Base-by-base conservation (phyloP, 2,888 invertebrate species). In the Drosophila formosana region DNA sequence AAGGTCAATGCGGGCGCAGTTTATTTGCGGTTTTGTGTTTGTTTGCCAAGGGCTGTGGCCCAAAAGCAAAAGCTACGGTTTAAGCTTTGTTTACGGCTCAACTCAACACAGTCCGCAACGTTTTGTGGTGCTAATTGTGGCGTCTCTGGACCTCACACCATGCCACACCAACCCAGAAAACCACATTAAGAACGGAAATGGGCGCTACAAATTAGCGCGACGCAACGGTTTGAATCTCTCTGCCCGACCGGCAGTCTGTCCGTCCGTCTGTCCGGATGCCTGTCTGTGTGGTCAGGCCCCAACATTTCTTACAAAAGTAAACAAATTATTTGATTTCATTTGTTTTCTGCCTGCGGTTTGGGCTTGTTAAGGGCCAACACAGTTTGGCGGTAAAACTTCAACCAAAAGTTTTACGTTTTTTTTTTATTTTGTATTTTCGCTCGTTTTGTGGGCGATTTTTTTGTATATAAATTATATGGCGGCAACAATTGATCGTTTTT, bases 271-370 rank as follows among this genome's bases (percentile, higher is more conserved):
- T 60, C 23, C 39, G 53, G 4, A 9, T 55, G 4, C 11, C 23
- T 41, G 25, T 28, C 39, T 58, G 77, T 83, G 82, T 60, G 77
- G 61, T 64, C 62, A 69, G 62, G 62, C 50, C 34, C 57, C 65
- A 72, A 63, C 60, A 72, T 70, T 72, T 83, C 79, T 75, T 83
- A 68, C 84, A 75, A 87, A 83, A 84, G 88, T 88, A 83, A 83
- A 83, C 83, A 89, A 83, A 83, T 83, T 87, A 88, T 84, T 83
- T 83, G 88, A 83, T 82, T 87, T 79, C 76, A 82, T 70, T 86
- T 86, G 60, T 76, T 61, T 53, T 46, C 46, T 61, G 69, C 64
- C 65, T 71, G 77, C 50, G 83, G 78, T 77, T 66, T 70, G 37
- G 60, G 68, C 88, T 82, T 77, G 84, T 88, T 86, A 77, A 74